Evolutionary conservation across 2,113 vertebrate genomes (phyloP), one percentile per base, ranked within the genome.

Genomic region (Phasianus colchicus): DNA sequence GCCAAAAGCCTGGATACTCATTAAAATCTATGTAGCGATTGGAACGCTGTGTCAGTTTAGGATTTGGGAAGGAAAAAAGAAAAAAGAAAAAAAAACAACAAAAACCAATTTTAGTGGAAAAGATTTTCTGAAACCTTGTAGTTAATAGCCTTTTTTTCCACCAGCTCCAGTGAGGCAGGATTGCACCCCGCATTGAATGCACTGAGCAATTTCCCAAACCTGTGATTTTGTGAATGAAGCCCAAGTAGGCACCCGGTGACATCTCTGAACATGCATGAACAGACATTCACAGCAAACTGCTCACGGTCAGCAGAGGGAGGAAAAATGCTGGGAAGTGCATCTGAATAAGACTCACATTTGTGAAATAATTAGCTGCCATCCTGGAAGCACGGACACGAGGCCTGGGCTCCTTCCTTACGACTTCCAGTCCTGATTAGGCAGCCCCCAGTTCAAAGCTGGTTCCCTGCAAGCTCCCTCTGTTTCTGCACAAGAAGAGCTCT

Each of bases 401-500:
- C 9, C 69, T 24, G 40, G 13, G 11, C 79, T 38, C 12, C 77
- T 83, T 18, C 36, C 38, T 57, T n/a, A 13, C 0, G 1, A 47
- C 80, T 74, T n/a, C 32, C 8, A 72, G 50, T 0, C 84, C 52
- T 95, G 89, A 96, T 95, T 76, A 89, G 80, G 0, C 70, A 66
- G 75, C 78, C 13, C 86, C 86, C 78, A 54, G 63, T 76, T 79
- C 94, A 38, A 25, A 45, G 13, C 29, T 63, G 13, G 76, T 32
- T 81, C 34, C 88, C 80, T 71, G 19, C 2, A 10, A 80, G 71
- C 92, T 55, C 91, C 92, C 82, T 70, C 91, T 10, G 89, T 29
- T 10, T 92, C 82, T 10, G 79, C 89, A 3, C 89, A 71, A 6
- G 52, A 2, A 72, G 90, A 61, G 91, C 83, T 55, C 52, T 82